These are phyloP conservation scores for Conus canariensis DNA, from an alignment of 2,888 invertebrate genomes.

Conservation along the genomic window DNA sequence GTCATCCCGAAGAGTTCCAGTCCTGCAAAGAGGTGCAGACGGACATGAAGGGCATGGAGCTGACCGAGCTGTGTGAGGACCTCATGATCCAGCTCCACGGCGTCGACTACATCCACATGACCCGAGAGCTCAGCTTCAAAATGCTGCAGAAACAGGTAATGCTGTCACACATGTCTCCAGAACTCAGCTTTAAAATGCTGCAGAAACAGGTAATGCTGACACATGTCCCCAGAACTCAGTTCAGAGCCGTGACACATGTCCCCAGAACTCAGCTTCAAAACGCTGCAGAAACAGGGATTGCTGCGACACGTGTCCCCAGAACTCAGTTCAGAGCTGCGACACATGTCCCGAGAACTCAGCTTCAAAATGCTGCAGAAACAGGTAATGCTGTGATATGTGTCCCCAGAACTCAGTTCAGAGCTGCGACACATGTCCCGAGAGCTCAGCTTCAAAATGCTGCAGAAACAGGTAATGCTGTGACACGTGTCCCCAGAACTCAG, in stretches of 20 bases:
- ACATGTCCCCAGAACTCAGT: conserved; percentile 6
- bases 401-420: conserved; percentile 18
- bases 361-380: conserved; percentile 40
- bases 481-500: background rate
- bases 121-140: conserved; percentile 45
- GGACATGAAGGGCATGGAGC: conserved; percentile 47
- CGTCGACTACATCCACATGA: conserved; percentile 45
- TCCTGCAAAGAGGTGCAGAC: conserved; percentile 50
- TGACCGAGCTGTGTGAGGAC: conserved; percentile 50
- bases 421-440: conserved; percentile 19
- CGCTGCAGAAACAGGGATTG: conserved; percentile 37
- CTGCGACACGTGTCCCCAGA: conserved; percentile 36
- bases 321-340: background rate
- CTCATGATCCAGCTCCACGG: conserved; percentile 47
- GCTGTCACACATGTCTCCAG: background rate
- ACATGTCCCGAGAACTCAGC: conserved; percentile 40
- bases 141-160: conserved; percentile 39
- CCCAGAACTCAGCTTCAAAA: conserved; percentile 42
- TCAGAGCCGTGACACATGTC: conserved; percentile 39
- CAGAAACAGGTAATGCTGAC: conserved; percentile 33
- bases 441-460: conserved; percentile 38
- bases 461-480: conserved; percentile 9
- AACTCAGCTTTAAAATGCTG: conserved; percentile 42
- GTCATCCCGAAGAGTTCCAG: conserved; percentile 42
- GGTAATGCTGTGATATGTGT: background rate